Conservation (phyloP, 1,140 invertebrate species). For the Lerema accius region DNA sequence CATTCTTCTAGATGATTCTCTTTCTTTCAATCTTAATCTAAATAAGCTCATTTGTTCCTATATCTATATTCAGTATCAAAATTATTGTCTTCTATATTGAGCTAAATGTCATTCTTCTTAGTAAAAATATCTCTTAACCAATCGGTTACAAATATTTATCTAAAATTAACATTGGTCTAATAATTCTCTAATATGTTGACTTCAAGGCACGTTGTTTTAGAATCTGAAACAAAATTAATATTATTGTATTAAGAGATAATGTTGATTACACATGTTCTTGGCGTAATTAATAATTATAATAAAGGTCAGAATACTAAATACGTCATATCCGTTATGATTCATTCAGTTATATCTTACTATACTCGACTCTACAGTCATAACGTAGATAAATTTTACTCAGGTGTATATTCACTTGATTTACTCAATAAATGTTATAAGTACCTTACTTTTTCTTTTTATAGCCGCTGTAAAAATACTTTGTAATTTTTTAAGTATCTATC, state of each 20-base stretch:
- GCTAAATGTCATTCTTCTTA: conserved; percentile 59
- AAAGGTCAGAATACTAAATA: conserved; percentile 42
- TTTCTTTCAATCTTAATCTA: conserved; percentile 45
- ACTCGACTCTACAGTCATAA: conserved; percentile 29
- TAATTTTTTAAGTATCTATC: too few species aligned
- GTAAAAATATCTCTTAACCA: conserved; percentile 50
- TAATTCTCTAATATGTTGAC: conserved; percentile 42
- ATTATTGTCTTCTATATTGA: conserved; percentile 47
- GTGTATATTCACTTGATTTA: conserved; percentile 21
- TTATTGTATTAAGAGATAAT: conserved; percentile 13
- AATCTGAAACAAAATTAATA: conserved; percentile 69
- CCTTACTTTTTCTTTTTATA: too few species aligned
- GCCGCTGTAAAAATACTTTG: too few species aligned
- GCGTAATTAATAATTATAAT: conserved; percentile 10
- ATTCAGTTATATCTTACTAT: conserved; percentile 33
- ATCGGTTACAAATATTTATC: conserved; percentile 49
- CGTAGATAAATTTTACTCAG: conserved; percentile 34
- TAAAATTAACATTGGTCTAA: conserved; percentile 46
- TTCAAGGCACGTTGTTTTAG: conserved; percentile 37
- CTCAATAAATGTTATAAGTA: too few species aligned
- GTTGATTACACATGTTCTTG: not conserved
- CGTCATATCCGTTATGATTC: conserved; percentile 47
- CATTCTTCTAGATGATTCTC: conserved; percentile 57
- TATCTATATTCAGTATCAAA: conserved; percentile 48
- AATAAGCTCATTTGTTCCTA: conserved; percentile 67